These are phyloP conservation scores for Microtus montanus DNA, from an alignment of 2,113 vertebrate species.

Conservation along the genomic window DNA sequence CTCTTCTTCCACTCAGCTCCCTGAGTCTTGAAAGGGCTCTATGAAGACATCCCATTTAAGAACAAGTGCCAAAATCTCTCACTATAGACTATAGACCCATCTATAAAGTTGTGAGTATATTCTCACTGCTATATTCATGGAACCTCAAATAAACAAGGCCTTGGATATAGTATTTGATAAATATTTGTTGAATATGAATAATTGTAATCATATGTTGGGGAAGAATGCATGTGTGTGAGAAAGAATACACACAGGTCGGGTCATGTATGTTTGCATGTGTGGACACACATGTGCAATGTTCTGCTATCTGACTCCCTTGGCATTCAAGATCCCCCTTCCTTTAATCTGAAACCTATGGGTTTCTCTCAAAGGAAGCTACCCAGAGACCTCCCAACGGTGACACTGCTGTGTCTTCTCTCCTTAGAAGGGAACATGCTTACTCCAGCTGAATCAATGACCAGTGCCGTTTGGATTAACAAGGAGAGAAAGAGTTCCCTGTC, in stretches of 20 bases:
- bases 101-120: neutral
- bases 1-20: neutral
- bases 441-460: constrained; percentile 42
- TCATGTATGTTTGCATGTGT: neutral
- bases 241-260: too few species aligned
- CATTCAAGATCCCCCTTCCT: neutral
- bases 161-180: neutral
- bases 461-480: constrained; percentile 73
- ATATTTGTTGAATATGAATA: neutral
- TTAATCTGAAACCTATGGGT: neutral
- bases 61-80: neutral
- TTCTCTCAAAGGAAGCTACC: neutral
- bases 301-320: neutral
- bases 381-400: neutral
- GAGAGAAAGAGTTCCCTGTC: constrained; percentile 41
- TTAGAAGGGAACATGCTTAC: constrained; percentile 39
- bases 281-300: accelerated
- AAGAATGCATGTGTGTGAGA: neutral
- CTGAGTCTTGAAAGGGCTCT: neutral
- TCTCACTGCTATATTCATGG: neutral
- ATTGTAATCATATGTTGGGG: neutral
- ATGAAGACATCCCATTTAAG: neutral
- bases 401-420: constrained; percentile 28
- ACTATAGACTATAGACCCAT: neutral
- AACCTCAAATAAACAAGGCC: neutral